These are phyloP conservation scores for Melieria crassipennis DNA, from an alignment of 2,888 invertebrate genomes.

Conservation along the genomic window DNA sequence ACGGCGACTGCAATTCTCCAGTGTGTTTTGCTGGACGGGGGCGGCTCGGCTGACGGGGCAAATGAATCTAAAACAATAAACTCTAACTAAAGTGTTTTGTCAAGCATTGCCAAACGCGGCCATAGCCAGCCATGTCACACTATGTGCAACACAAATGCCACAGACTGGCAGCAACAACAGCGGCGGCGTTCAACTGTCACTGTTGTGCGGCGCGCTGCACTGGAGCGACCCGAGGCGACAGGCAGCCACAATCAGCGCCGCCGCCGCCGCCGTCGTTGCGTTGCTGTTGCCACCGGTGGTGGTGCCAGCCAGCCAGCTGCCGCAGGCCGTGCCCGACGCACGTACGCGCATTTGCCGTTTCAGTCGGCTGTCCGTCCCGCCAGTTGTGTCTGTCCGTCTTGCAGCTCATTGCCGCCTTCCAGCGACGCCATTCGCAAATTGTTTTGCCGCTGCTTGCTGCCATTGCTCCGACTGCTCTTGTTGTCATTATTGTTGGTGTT, in stretches of 20 bases:
- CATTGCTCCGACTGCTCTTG: slow-evolving; percentile 39
- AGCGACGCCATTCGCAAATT: slow-evolving; percentile 46
- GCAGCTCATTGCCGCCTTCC: slow-evolving; percentile 38
- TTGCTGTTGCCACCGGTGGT: background rate
- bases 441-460: slow-evolving; percentile 41
- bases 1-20: too few species aligned
- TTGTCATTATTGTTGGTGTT: slow-evolving; percentile 27
- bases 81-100: too few species aligned
- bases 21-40: too few species aligned
- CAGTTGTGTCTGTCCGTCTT: too few species aligned
- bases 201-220: background rate
- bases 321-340: background rate
- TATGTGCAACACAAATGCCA: too few species aligned
- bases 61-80: too few species aligned
- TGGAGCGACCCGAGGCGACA: background rate
- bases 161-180: too few species aligned
- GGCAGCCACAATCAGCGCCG: background rate
- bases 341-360: background rate
- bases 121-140: too few species aligned
- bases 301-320: background rate
- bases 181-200: too few species aligned
- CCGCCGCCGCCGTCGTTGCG: background rate
- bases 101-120: too few species aligned
- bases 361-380: background rate
- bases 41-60: too few species aligned